Percentiles rank a stretch among this genome's conserved stretches.
These are phyloP conservation scores for Thinocorus orbignyianus DNA, from an alignment of 2,113 vertebrate genomes.

Conservation along the genomic window DNA sequence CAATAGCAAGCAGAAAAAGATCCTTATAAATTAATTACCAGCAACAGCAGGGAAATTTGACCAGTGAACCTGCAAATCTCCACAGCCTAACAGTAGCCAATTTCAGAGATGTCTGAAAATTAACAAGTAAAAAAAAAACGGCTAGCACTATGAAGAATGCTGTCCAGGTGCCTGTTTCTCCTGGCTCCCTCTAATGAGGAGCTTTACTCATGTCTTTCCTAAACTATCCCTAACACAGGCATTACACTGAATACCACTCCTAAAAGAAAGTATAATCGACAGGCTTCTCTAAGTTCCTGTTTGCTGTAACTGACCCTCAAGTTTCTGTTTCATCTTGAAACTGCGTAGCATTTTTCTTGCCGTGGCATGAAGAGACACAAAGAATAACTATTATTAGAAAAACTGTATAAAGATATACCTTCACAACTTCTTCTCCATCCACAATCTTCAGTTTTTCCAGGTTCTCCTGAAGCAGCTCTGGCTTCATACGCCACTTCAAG, in stretches of 20 bases:
- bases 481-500: conserved; percentile 94
- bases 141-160: neutral
- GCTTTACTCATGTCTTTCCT: neutral
- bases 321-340: neutral
- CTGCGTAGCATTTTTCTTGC: neutral
- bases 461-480: conserved; percentile 90
- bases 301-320: neutral
- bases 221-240: neutral
- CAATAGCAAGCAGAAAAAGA: neutral
- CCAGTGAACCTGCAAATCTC: neutral
- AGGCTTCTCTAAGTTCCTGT: neutral
- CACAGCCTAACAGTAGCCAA: neutral
- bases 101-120: neutral
- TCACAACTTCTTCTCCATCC: conserved; percentile 97
- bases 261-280: neutral
- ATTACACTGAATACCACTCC: neutral
- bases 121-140: neutral
- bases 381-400: neutral
- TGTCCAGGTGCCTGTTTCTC: neutral
- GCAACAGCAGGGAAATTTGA: neutral
- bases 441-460: conserved; percentile 94
- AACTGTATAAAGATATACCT: conserved; percentile 74
- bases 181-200: neutral
- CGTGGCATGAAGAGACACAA: neutral
- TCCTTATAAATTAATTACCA: neutral